These are phyloP conservation scores for Actinernus sp. DNA, from an alignment of 92 coral and sea anemone species.

Conservation along the genomic window DNA sequence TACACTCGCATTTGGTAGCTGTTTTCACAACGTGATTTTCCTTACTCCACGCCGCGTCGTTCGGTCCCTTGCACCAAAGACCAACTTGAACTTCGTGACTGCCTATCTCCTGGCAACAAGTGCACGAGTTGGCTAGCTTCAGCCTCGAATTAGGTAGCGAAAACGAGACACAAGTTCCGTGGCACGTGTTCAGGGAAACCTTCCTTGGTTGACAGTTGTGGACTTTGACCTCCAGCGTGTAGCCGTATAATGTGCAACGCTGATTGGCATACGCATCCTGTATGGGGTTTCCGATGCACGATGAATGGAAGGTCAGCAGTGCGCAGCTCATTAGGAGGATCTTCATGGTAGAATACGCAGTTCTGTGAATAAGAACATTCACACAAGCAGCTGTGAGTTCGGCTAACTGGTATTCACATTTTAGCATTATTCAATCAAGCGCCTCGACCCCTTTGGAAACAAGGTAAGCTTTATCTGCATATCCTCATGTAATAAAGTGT, in stretches of 20 bases:
- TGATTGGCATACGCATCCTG: conserved; percentile 1
- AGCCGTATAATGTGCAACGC: background rate
- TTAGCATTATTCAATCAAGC: no score
- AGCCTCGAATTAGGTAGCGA: background rate
- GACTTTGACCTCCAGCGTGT: background rate
- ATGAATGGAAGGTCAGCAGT: no score
- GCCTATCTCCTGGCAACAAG: conserved; percentile 3
- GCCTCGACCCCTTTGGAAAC: no score
- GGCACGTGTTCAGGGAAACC: background rate
- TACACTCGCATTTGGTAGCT: conserved; percentile 1
- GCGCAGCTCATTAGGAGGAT: no score
- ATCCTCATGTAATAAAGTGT: no score
- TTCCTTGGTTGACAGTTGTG: background rate
- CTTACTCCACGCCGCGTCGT: background rate
- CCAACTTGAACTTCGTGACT: background rate
- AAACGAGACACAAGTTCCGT: background rate
- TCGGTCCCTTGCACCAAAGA: background rate
- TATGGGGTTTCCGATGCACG: background rate
- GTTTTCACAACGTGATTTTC: background rate
- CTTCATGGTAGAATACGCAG: no score
- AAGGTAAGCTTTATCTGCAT: no score
- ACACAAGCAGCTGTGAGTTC: no score
- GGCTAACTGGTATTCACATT: no score
- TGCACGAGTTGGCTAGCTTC: background rate
- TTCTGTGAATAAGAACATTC: no score